Evolutionary conservation across 2,113 vertebrate genomes (phyloP).

Genomic region (Daphoenositta chrysoptera): DNA sequence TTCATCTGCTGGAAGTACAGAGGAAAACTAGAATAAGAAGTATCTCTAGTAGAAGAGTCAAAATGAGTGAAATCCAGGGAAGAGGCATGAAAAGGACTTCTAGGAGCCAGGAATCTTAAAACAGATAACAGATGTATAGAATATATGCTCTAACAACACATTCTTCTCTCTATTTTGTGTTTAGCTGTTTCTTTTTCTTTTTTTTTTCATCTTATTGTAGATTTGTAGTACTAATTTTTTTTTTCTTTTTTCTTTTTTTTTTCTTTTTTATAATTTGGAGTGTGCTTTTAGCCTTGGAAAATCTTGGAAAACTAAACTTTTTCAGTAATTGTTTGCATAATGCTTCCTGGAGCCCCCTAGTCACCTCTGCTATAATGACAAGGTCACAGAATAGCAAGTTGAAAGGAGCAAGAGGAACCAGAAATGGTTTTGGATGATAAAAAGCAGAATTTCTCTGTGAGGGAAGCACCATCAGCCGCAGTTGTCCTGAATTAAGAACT

Average conservation of each 20-base stretch:
- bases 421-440: not conserved
- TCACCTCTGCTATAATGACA: not conserved
- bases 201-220: not conserved
- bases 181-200: not conserved
- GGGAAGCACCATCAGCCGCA: not conserved
- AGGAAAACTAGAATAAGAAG: not conserved
- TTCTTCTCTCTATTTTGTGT: not conserved
- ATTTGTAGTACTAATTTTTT: not conserved
- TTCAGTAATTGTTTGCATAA: not conserved
- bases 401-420: not conserved
- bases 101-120: not conserved
- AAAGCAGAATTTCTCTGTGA: not conserved
- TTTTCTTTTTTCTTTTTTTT: not conserved
- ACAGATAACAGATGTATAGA: not conserved
- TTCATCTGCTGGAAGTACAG: not conserved
- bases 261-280: rapidly evolving
- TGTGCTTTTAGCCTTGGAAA: not conserved
- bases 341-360: not conserved
- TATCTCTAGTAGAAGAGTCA: not conserved
- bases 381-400: not conserved
- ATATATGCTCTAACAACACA: not conserved
- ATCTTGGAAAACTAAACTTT: not conserved
- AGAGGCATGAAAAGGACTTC: not conserved
- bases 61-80: not conserved
- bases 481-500: not conserved